These are phyloP conservation scores for Oxygymnocypris stewartii DNA, from an alignment of 2,113 vertebrate genomes.

Conservation along the genomic window DNA sequence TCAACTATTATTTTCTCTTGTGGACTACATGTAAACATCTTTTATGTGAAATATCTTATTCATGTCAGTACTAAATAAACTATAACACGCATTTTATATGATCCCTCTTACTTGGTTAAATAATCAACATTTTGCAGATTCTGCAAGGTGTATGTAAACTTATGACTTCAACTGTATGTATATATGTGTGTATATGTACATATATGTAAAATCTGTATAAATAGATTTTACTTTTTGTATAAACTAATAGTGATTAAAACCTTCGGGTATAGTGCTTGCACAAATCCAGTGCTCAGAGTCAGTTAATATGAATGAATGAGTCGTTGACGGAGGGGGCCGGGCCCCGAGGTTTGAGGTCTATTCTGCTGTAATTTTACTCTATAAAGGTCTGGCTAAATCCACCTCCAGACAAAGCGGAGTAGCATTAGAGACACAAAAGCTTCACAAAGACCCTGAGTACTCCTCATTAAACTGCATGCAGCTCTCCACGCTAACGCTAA, in stretches of 20 bases:
- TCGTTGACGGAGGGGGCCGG: slow-evolving; percentile 67
- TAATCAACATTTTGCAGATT: too few relatives aligned
- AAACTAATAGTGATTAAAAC: background rate
- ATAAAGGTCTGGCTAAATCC: slow-evolving; percentile 73
- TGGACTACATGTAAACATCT: too few relatives aligned
- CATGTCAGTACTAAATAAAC: too few relatives aligned
- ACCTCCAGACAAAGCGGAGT: slow-evolving; percentile 68
- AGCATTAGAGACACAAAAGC: slow-evolving; percentile 76
- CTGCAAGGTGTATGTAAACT: too few relatives aligned
- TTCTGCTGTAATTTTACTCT: slow-evolving; percentile 72
- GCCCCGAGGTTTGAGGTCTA: slow-evolving; percentile 63
- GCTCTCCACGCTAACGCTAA: slow-evolving; percentile 68
- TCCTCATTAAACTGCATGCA: slow-evolving; percentile 47
- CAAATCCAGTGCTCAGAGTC: slow-evolving; percentile 65
- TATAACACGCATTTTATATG: too few relatives aligned
- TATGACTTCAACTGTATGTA: too few relatives aligned
- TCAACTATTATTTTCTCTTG: too few relatives aligned
- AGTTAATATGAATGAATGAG: slow-evolving; percentile 77
- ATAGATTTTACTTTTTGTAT: background rate
- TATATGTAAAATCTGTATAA: too few relatives aligned
- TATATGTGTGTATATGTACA: too few relatives aligned
- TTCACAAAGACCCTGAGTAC: slow-evolving; percentile 68
- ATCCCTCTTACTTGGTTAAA: too few relatives aligned
- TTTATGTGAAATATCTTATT: too few relatives aligned
- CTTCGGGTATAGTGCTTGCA: slow-evolving; percentile 32